phyloP scores from a whole-genome alignment of 2,888 invertebrate genomes.

The Cheilosia scutellata region DNA sequence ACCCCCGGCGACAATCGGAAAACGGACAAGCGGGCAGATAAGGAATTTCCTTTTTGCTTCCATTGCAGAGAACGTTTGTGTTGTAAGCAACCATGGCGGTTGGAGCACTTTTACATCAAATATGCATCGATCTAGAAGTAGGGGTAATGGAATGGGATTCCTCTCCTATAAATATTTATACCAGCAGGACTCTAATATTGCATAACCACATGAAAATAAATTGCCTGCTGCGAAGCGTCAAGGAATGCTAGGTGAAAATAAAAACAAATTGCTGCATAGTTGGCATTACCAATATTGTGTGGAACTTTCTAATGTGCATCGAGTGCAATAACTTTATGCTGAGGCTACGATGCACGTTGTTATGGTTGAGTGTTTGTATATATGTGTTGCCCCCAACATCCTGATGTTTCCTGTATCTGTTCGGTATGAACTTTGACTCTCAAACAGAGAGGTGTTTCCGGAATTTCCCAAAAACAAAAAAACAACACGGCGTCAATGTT shows the following conservation, averaged over 20 bases:
- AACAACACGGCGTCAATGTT: constrained; percentile 13
- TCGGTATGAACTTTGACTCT: background rate
- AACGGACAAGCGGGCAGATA: constrained; percentile 4
- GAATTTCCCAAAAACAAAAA: constrained; percentile 1
- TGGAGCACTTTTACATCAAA: constrained; percentile 14
- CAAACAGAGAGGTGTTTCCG: constrained; percentile 6
- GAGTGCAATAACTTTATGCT: constrained; percentile 48
- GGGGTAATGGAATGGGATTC: background rate
- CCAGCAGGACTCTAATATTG: constrained; percentile 42
- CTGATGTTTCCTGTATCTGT: constrained; percentile 9
- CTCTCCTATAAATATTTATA: background rate
- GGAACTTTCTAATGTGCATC: constrained; percentile 45
- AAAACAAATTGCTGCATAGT: constrained; percentile 28
- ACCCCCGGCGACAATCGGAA: background rate
- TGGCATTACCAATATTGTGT: constrained; percentile 46
- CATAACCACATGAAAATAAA: constrained; percentile 62
- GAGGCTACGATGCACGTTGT: constrained; percentile 2
- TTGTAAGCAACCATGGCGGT: background rate
- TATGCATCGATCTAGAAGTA: constrained; percentile 23
- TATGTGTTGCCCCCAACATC: constrained; percentile 2
- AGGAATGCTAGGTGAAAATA: constrained; percentile 19
- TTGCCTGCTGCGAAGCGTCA: constrained; percentile 53
- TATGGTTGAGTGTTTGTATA: constrained; percentile 4
- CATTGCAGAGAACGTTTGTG: constrained; percentile 12
- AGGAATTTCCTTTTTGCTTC: constrained; percentile 19